Percentiles rank a stretch among this genome's conserved stretches.
Conservation (phyloP, 2,888 invertebrate species). For the Euproctis similis region DNA sequence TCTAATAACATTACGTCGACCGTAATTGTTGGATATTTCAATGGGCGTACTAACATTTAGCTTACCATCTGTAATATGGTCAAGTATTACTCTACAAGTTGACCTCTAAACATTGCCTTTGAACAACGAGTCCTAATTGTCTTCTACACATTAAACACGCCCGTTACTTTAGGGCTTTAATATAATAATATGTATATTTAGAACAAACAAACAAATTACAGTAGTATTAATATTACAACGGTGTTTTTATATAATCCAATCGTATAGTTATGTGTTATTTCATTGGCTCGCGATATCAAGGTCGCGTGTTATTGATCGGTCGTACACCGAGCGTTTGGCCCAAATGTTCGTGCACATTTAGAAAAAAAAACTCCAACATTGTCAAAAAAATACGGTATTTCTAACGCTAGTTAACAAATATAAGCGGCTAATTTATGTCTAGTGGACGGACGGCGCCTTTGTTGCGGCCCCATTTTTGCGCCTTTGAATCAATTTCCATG, state of each 20-base stretch:
- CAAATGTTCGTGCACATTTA: slow-evolving; percentile 30
- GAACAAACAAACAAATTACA: too few relatives aligned
- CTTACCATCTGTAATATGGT: slow-evolving; percentile 15
- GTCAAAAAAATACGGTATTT: slow-evolving; percentile 39
- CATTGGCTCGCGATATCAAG: slow-evolving; percentile 20
- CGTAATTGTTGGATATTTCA: too few relatives aligned
- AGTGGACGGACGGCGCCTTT: slow-evolving; percentile 51
- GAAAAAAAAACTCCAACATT: too few relatives aligned
- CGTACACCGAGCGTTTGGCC: slow-evolving; percentile 18
- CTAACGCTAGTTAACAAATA: slow-evolving; percentile 48
- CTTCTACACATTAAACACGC: slow-evolving; percentile 28
- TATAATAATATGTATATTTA: too few relatives aligned
- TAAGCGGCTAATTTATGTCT: slow-evolving; percentile 60
- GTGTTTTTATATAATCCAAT: too few relatives aligned
- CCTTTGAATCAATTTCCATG: slow-evolving; percentile 67
- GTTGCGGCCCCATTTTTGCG: slow-evolving; percentile 65
- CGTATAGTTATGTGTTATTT: slow-evolving; percentile 8
- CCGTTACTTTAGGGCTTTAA: slow-evolving; percentile 19
- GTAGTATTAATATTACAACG: too few relatives aligned
- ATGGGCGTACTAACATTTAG: too few relatives aligned
- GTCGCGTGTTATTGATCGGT: slow-evolving; percentile 18
- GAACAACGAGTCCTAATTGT: slow-evolving; percentile 28
- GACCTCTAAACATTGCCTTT: slow-evolving; percentile 24
- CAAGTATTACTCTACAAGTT: slow-evolving; percentile 13
- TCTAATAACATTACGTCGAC: slow-evolving; percentile 20